phyloP scores from a whole-genome alignment of 2,797 vertebrate species.

The Manis crassicaudata region DNA sequence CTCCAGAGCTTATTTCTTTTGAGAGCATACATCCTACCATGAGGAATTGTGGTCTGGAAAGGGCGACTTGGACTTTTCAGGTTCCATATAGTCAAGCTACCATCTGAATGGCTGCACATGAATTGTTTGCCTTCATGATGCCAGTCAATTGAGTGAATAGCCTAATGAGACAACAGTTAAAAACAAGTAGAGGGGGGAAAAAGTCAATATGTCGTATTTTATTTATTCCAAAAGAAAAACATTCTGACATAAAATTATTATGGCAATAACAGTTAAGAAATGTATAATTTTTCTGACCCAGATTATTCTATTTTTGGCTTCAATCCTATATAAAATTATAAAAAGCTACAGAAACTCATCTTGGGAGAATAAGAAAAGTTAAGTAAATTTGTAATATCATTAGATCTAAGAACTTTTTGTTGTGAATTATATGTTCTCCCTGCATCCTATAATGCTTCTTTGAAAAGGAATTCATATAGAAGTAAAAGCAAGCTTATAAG shows the following conservation, averaged over 20 bases:
- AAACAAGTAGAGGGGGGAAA: constrained; percentile 47
- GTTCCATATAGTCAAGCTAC: constrained; percentile 97
- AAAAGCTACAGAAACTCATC: not conserved
- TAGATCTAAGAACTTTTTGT: not conserved
- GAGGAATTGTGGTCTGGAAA: constrained; percentile 97
- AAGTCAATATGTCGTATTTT: constrained; percentile 16
- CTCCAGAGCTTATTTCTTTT: constrained; percentile 16
- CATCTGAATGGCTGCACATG: constrained; percentile 99
- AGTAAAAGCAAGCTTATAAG: constrained; percentile 11
- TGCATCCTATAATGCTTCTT: not conserved
- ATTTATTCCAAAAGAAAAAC: constrained; percentile 45
- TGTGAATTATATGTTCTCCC: constrained; percentile 9
- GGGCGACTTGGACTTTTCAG: constrained; percentile 95
- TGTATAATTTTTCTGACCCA: constrained; percentile 16
- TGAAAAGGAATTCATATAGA: constrained; percentile 12
- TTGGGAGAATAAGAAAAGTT: constrained; percentile 6
- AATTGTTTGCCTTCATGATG: constrained; percentile 99
- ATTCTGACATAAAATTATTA: constrained; percentile 37
- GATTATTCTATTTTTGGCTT: constrained; percentile 1
- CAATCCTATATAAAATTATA: not conserved
- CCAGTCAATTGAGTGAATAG: constrained; percentile 98
- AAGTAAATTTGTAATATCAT: not conserved
- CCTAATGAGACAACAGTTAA: constrained; percentile 86
- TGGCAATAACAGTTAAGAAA: constrained; percentile 34
- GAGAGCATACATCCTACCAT: constrained; percentile 89